These are phyloP conservation scores for Sylvia atricapilla DNA, from an alignment of 2,113 vertebrate genomes.

Conservation along the genomic window DNA sequence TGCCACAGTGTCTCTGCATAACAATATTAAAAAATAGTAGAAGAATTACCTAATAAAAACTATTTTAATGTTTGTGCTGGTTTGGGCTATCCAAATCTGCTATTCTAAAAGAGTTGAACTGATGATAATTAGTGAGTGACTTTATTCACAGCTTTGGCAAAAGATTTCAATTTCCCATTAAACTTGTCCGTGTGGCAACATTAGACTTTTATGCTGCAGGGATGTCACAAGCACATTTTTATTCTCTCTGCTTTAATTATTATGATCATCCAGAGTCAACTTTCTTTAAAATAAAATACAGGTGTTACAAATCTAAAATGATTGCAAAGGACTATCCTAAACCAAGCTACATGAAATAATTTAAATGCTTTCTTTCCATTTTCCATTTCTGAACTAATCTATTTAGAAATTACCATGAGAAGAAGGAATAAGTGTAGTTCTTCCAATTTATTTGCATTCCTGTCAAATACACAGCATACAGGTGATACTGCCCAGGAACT, in stretches of 20 bases:
- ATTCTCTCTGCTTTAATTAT: slow-evolving; percentile 24
- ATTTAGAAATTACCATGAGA: not conserved
- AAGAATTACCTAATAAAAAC: slow-evolving; percentile 51
- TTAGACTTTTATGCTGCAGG: slow-evolving; percentile 48
- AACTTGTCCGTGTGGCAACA: slow-evolving; percentile 37
- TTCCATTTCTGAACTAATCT: not conserved
- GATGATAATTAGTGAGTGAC: slow-evolving; percentile 58
- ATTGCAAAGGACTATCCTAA: slow-evolving; percentile 37
- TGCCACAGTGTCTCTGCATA: not conserved
- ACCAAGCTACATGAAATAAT: not conserved
- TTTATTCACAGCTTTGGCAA: slow-evolving; percentile 37
- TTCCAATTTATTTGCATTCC: not conserved
- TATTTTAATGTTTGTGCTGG: slow-evolving; percentile 56
- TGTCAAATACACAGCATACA: not conserved
- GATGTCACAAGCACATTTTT: slow-evolving; percentile 45
- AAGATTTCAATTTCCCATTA: slow-evolving; percentile 43
- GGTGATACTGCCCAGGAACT: not conserved
- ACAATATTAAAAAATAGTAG: slow-evolving; percentile 53
- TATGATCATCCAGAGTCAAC: slow-evolving; percentile 23
- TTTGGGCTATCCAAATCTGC: slow-evolving; percentile 50
- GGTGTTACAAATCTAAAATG: slow-evolving; percentile 28
- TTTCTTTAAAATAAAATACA: slow-evolving; percentile 48
- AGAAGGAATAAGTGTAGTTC: not conserved
- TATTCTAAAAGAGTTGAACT: slow-evolving; percentile 35
- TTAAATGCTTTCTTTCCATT: not conserved